Percentiles rank a stretch among this genome's conserved stretches.
phyloP scores from a whole-genome alignment of 2,113 vertebrate species.

The Corydoras maculifer region DNA sequence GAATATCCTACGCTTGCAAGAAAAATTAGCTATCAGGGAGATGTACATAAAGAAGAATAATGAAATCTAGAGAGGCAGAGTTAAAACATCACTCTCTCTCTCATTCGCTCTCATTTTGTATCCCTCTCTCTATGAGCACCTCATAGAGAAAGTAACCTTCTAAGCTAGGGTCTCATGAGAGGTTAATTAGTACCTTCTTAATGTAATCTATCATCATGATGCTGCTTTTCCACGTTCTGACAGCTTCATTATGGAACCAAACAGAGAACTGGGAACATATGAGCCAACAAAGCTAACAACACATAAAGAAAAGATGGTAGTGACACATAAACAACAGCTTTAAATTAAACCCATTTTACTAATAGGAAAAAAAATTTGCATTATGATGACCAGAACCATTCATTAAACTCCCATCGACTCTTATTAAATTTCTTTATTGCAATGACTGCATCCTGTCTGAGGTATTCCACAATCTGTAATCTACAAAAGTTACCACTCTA shows the following conservation, averaged over 20 bases:
- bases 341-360: no score
- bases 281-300: slow-evolving; percentile 4
- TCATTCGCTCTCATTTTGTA: not conserved
- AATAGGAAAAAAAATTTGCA: no score
- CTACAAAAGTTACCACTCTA: no score
- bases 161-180: slow-evolving; percentile 28
- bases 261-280: slow-evolving; percentile 10
- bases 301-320: not conserved
- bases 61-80: slow-evolving; percentile 12
- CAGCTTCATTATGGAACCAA: slow-evolving; percentile 43
- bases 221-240: slow-evolving; percentile 24
- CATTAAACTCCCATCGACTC: no score
- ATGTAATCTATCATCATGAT: slow-evolving; percentile 34
- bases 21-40: not conserved
- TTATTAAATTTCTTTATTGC: no score
- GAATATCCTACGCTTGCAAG: not conserved
- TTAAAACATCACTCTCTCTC: slow-evolving; percentile 2
- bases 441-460: no score
- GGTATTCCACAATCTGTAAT: no score
- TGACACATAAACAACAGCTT: no score
- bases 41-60: not conserved
- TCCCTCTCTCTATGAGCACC: slow-evolving; percentile 15
- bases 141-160: slow-evolving; percentile 22
- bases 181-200: slow-evolving; percentile 45
- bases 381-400: no score